Conservation (phyloP, 2,797 vertebrate species). For the Poecilia picta region DNA sequence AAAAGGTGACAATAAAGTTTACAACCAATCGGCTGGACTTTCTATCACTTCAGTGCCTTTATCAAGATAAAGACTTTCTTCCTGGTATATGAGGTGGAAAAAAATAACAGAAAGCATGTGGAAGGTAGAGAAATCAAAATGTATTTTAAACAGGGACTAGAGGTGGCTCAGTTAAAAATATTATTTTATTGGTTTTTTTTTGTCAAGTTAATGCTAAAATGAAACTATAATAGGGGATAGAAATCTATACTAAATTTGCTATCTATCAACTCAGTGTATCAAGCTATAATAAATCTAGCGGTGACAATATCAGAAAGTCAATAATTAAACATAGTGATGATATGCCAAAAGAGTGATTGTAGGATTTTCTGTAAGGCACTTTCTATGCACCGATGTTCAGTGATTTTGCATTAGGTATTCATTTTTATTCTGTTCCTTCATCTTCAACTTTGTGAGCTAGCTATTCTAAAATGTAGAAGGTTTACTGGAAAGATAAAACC, state of each 20-base stretch:
- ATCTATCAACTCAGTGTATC: neutral
- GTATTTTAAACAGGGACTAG: constrained; percentile 31
- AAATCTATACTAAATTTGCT: neutral
- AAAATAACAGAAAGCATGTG: constrained; percentile 39
- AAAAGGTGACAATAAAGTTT: constrained; percentile 77
- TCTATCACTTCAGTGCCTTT: constrained; percentile 59
- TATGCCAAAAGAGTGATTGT: neutral
- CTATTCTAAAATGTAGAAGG: neutral
- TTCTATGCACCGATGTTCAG: neutral
- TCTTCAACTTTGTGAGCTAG: neutral
- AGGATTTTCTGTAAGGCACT: neutral
- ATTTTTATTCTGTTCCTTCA: neutral
- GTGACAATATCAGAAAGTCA: neutral
- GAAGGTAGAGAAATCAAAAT: constrained; percentile 10
- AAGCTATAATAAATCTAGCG: neutral
- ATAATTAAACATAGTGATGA: neutral
- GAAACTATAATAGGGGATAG: neutral
- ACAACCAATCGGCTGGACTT: constrained; percentile 68
- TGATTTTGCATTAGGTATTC: neutral
- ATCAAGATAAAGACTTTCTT: constrained; percentile 57
- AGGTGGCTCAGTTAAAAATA: neutral
- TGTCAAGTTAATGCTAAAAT: neutral
- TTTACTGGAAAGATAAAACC: neutral
- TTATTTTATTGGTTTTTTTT: neutral
- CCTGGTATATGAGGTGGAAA: constrained; percentile 52